Conservation (phyloP, 2,797 vertebrate genomes). For the Alcedo quadribrachys region DNA sequence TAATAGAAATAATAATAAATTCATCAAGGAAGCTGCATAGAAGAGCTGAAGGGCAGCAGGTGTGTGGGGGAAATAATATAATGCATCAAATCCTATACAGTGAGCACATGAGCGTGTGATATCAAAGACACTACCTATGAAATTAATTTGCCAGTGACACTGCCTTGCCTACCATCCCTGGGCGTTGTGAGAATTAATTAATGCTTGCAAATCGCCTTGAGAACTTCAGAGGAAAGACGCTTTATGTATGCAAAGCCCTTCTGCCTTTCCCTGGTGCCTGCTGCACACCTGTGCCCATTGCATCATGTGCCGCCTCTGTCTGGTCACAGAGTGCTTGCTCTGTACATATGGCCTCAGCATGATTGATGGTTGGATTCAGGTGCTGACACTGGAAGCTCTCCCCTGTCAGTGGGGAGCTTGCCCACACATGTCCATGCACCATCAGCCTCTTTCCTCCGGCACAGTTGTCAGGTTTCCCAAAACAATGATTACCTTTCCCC, state of each 20-base stretch:
- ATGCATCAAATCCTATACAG: background rate
- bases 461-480: slow-evolving; percentile 30
- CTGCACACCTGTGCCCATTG: slow-evolving; percentile 71
- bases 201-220: slow-evolving; percentile 55
- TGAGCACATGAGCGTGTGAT: slow-evolving; percentile 11
- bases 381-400: slow-evolving; percentile 29
- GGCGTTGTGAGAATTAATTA: slow-evolving; percentile 67
- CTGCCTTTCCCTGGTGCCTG: slow-evolving; percentile 41
- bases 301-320: slow-evolving; percentile 59
- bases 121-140: slow-evolving; percentile 66
- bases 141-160: slow-evolving; percentile 66
- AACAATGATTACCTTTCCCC: slow-evolving; percentile 38
- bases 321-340: background rate
- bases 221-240: slow-evolving; percentile 61
- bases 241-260: slow-evolving; percentile 48
- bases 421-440: background rate
- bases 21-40: background rate
- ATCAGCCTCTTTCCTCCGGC: slow-evolving; percentile 32
- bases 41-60: slow-evolving; percentile 64
- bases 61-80: slow-evolving; percentile 34
- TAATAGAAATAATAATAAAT: slow-evolving; percentile 24
- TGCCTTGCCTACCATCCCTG: slow-evolving; percentile 58
- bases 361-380: slow-evolving; percentile 27
- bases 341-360: background rate
- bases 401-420: background rate